These are phyloP conservation scores for Eriocheir sinensis DNA, from an alignment of 1,140 invertebrate genomes.

Conservation along the genomic window DNA sequence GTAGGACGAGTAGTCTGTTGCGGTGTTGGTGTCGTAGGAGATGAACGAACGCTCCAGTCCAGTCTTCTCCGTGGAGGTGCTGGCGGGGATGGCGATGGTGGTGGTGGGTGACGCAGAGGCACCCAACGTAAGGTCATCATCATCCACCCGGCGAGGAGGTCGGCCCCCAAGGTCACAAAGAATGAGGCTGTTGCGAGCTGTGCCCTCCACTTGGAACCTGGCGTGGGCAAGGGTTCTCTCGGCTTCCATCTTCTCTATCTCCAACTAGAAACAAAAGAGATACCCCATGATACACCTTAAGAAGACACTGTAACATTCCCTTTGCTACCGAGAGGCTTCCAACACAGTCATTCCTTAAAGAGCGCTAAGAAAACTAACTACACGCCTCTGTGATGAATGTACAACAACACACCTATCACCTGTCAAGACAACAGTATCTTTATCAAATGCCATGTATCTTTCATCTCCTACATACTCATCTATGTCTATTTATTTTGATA, in stretches of 20 bases:
- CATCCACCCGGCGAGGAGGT: slow-evolving; percentile 79
- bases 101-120: slow-evolving; percentile 84
- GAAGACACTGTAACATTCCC: too few relatives aligned
- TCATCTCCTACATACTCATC: too few relatives aligned
- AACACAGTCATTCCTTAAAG: too few relatives aligned
- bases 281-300: too few relatives aligned
- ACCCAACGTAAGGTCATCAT: slow-evolving; percentile 84
- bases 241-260: slow-evolving; percentile 79
- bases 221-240: slow-evolving; percentile 81
- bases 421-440: too few relatives aligned
- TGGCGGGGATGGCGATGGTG: slow-evolving; percentile 76
- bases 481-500: too few relatives aligned
- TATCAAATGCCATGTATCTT: too few relatives aligned
- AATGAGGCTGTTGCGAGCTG: slow-evolving; percentile 80
- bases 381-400: too few relatives aligned
- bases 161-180: slow-evolving; percentile 79
- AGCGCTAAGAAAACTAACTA: too few relatives aligned
- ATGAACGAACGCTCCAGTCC: slow-evolving; percentile 75
- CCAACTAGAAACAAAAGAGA: slow-evolving; percentile 64
- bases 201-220: slow-evolving; percentile 81
- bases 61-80: slow-evolving; percentile 79
- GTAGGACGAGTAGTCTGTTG: slow-evolving; percentile 80
- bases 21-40: slow-evolving; percentile 76
- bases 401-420: too few relatives aligned
- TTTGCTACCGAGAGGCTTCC: too few relatives aligned